Base-by-base conservation (phyloP, 2,888 invertebrate genomes). In the Mamestra brassicae region DNA sequence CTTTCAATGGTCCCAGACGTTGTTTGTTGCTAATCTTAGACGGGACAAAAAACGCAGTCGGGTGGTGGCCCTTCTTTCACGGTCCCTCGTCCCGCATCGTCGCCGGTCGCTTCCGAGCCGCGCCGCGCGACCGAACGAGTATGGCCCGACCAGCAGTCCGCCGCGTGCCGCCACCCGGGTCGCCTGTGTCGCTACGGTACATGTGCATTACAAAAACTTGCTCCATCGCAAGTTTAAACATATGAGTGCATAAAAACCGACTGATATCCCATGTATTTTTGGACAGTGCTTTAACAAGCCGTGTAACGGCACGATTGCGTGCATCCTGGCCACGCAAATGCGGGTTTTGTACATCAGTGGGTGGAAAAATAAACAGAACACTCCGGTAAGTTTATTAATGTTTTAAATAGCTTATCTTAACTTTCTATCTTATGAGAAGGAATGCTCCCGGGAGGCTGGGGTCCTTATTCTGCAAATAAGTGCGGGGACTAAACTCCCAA, bases 361-460 rank as follows among this genome's bases (percentile, higher is more conserved):
- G 90, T 89, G 90, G 92, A 93, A 94, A 95, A 93, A 94, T 93
- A 95, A 95, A 95, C 94, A 95, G 93, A 94, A 88, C 92, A 92
- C 92, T 94, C 91, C 94, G 93, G 96, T 96, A 92, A 95, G 96
- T 95, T 93, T 92, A 92, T 90, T 87, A 86, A 88, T 87, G 87
- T 88, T 89, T 83, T 81, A 82, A 87, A 83, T 82, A 63, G n/a
- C 61, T 76, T 85, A 84, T 87, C 87, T 88, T 88, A 85, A 84
- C 86, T 89, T 88, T 87, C 79, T 83, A 76, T 82, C 73, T 78
- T 68, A 65, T 75, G 74, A 79, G 81, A 82, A 73, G 60, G 74
- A 86, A 83, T 81, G 82, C 76, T 81, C 82, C 67, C 77, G 82
- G 84, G 88, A 89, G 87, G 83, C 80, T 78, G 75, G 69, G 68